Percentiles rank a stretch among this genome's conserved stretches.
Evolutionary conservation across 2,888 invertebrate species (phyloP).

Genomic region (Patella caerulea): DNA sequence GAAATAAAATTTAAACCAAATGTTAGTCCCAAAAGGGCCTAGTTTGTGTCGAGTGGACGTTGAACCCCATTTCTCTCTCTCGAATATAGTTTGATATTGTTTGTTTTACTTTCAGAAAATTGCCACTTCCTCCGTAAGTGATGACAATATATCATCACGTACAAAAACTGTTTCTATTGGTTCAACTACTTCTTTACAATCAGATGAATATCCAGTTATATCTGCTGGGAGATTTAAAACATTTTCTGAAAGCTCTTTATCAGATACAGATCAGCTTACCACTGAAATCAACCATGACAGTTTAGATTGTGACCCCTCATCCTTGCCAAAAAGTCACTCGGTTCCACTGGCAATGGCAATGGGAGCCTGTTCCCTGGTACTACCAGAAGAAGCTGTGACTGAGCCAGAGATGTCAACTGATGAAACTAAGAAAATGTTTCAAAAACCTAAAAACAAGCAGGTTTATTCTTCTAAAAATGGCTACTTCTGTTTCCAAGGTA

Average conservation of each 20-base stretch:
- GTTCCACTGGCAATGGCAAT: neutral
- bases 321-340: neutral
- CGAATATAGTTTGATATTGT: too few relatives aligned
- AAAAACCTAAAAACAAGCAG: conserved; percentile 31
- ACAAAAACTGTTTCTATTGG: neutral
- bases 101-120: too few relatives aligned
- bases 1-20: too few relatives aligned
- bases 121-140: too few relatives aligned
- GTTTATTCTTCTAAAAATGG: conserved; percentile 44
- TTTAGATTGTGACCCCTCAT: conserved; percentile 9
- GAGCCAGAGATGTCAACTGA: conserved; percentile 24
- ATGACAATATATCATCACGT: too few relatives aligned
- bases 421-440: conserved; percentile 23
- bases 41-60: too few relatives aligned
- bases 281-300: neutral
- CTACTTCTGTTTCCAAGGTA: conserved; percentile 89
- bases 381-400: neutral
- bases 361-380: neutral
- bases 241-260: neutral
- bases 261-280: neutral
- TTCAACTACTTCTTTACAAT: neutral
- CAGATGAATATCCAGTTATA: neutral
- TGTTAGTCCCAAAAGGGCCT: too few relatives aligned
- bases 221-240: conserved; percentile 2
- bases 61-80: too few relatives aligned